Base-by-base conservation (phyloP, 2,113 vertebrate species). In the Scomber scombrus region DNA sequence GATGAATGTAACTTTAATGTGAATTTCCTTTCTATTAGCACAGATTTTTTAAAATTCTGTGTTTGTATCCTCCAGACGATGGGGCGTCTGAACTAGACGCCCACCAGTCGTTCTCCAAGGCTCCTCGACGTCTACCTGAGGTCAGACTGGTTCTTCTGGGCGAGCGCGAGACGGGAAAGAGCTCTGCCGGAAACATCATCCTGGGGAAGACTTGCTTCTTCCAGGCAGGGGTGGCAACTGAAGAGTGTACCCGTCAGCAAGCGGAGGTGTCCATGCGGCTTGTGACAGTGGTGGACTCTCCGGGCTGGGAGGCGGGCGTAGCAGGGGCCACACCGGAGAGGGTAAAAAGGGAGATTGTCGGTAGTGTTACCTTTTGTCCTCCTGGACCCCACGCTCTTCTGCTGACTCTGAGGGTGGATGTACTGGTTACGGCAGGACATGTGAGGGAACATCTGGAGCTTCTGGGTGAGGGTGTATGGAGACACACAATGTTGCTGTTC, bases 111-210 rank as follows among this genome's bases (percentile, higher is more conserved):
- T 93, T 94, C 90, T 92, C 93, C 80, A 93, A 93, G 69, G 75
- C 82, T 16, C 80, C 89, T 1, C 82, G 90, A 0, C 92, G 88
- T 61, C 85, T 95, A 3, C 89, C 86, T 0, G 95, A 95, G 71
- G 71, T 95, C 70, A 61, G 95, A 8, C 82, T 95, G 51, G 75
- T 94, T 64, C 90, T 95, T 4, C 71, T 95, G 82, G 95, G 95
- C 0, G 95, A 95, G 85, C 89, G 94, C 1, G 95, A 95, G 80
- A 94, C 93, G 1, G 95, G 95, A 18, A 95, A 95, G 87, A 95
- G 93, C 34, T 91, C 91, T 3, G 92, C 93, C 0, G 94, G 91
- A 12, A 94, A 94, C 9, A 49, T 90, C 47, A 91, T 95, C 66
- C 89, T 95, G 4, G 87, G 90, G 12, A 65, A 84, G 5, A 7